Percentiles rank a stretch among this genome's conserved stretches.
Evolutionary conservation across 2,888 invertebrate genomes (phyloP).

Genomic region (Tyria jacobaeae): DNA sequence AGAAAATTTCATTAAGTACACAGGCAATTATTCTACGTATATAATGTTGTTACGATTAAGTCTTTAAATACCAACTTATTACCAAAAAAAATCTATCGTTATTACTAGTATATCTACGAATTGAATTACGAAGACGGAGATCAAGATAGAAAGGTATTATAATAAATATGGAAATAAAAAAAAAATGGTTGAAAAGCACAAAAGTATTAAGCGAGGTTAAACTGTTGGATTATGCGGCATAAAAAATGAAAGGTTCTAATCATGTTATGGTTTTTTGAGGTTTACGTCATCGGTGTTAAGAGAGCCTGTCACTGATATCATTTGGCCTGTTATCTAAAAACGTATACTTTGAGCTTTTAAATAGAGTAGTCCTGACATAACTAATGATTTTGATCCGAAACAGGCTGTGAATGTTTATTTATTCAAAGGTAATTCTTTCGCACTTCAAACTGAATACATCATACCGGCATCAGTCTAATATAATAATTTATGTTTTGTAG

Average conservation of each 20-base stretch:
- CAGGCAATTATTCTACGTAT: too few relatives aligned
- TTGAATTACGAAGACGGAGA: background rate
- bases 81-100: too few relatives aligned
- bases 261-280: slow-evolving; percentile 70
- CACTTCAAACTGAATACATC: background rate
- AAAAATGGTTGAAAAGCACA: background rate
- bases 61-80: too few relatives aligned
- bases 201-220: slow-evolving; percentile 15
- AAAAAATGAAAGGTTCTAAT: slow-evolving; percentile 74
- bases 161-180: background rate
- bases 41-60: too few relatives aligned
- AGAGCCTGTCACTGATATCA: slow-evolving; percentile 55
- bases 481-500: too few relatives aligned
- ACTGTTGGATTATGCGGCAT: slow-evolving; percentile 60
- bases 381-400: slow-evolving; percentile 8
- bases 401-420: slow-evolving; percentile 1
- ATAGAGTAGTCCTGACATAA: slow-evolving; percentile 28
- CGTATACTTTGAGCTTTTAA: slow-evolving; percentile 49
- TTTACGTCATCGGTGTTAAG: slow-evolving; percentile 52
- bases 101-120: too few relatives aligned
- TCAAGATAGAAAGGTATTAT: too few relatives aligned
- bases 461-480: background rate
- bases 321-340: slow-evolving; percentile 53
- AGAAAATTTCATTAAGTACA: too few relatives aligned
- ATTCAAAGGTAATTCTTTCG: background rate